phyloP scores from a whole-genome alignment of 2,113 vertebrate species.

The Aegotheles bennettii region DNA sequence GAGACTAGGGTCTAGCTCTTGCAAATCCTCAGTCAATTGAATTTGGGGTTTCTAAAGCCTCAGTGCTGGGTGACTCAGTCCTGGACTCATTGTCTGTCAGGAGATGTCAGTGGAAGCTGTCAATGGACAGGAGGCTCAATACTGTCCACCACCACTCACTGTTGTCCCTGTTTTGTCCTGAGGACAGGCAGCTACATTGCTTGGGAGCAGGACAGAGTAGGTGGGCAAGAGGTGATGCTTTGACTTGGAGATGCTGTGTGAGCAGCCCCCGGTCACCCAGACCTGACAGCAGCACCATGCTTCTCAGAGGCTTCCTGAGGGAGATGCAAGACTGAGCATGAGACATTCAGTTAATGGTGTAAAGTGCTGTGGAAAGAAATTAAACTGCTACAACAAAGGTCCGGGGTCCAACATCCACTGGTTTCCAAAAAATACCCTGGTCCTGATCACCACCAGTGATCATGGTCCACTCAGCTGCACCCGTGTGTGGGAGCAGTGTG shows the following conservation, averaged over 20 bases:
- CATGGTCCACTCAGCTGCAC: fast-evolving
- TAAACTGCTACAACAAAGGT: neutral
- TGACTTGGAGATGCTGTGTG: fast-evolving
- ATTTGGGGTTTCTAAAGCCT: neutral
- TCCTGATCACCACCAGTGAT: neutral
- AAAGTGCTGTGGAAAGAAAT: neutral
- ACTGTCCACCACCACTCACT: neutral
- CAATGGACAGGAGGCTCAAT: neutral
- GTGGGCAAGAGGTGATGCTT: neutral
- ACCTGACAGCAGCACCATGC: fast-evolving
- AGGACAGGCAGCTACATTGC: neutral
- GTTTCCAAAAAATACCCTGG: neutral
- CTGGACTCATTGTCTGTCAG: neutral
- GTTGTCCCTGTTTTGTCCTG: fast-evolving
- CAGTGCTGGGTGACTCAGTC: neutral
- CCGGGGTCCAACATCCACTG: neutral
- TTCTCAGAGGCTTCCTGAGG: neutral
- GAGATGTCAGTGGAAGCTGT: neutral
- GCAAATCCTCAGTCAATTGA: slow-evolving; percentile 35
- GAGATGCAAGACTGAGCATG: fast-evolving
- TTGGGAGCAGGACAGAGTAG: neutral
- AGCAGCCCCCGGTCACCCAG: neutral
- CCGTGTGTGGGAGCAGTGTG: fast-evolving
- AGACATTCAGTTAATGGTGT: neutral
- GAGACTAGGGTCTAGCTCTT: neutral